Base-by-base conservation (phyloP, 2,113 vertebrate genomes). In the Prionailurus viverrinus region DNA sequence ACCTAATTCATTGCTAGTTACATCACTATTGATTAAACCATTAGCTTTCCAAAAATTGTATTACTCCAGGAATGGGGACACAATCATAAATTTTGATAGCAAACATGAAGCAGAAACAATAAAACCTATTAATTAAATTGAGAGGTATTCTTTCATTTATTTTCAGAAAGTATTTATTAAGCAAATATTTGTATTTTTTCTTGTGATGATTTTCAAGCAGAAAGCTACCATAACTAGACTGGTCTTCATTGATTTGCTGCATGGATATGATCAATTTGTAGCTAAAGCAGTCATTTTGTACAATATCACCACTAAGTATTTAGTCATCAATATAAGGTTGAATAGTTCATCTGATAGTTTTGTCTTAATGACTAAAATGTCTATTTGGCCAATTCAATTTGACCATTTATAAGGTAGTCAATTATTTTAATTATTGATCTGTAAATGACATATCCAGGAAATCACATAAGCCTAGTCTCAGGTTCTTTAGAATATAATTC, bases 341-440 rank as follows among this genome's bases (percentile, higher is more conserved):
- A 96, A 73, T 23, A 93, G 84, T 86, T 95, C 73, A 94, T n/a
- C 39, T 85, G n/a, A 86, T 27, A 94, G 80, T 63, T 94, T 91
- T 58, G 36, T 61, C 55, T 95, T 95, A 93, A 97, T 95, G 91
- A 79, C 36, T 74, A 83, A 95, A 95, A 89, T 69, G 39, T 69
- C 68, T 89, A 68, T 95, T 85, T 81, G 31, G 68, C 27, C 45
- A 73, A 89, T 87, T 97, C 87, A 90, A 9, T 91, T 88, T 95
- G 89, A 74, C 55, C n/a, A 29, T 91, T 90, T 93, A 89, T 86
- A 88, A 95, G 45, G 12, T 82, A 91, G 97, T 95, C 36, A 48
- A 81, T 89, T 65, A 48, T 80, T 92, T 91, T 89, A n/a, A 73
- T 86, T 95, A 93, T 68, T 92, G 93, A 90, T 95, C 33, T 90